Evolutionary conservation across 2,797 vertebrate species (phyloP).

Genomic region (Lateolabrax maculatus): DNA sequence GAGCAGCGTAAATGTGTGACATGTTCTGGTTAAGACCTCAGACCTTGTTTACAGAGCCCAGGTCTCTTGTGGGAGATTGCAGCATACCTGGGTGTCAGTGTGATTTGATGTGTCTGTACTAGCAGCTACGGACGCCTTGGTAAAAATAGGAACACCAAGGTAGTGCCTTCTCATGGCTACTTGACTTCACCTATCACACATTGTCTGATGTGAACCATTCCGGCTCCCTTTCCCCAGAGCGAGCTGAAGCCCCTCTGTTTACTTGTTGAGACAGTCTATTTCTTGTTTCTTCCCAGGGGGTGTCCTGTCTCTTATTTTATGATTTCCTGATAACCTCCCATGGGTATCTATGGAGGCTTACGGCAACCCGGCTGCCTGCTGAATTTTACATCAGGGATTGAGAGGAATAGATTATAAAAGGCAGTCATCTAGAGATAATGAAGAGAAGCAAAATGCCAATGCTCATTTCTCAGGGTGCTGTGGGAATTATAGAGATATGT

Average conservation of each 20-base stretch:
- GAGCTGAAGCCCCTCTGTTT: constrained; percentile 68
- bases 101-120: constrained; percentile 29
- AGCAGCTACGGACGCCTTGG: constrained; percentile 18
- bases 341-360: constrained; percentile 72
- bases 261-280: constrained; percentile 72
- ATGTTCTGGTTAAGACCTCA: constrained; percentile 70
- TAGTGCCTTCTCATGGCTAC: constrained; percentile 39
- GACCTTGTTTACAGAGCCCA: constrained; percentile 67
- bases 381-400: constrained; percentile 79
- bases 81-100: constrained; percentile 42
- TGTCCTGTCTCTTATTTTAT: constrained; percentile 78
- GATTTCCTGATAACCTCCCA: constrained; percentile 83
- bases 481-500: constrained; percentile 72
- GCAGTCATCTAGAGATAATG: constrained; percentile 86
- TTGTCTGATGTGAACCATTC: constrained; percentile 59
- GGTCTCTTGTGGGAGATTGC: constrained; percentile 46
- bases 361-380: constrained; percentile 70
- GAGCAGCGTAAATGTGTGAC: constrained; percentile 62
- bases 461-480: constrained; percentile 69
- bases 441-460: constrained; percentile 83
- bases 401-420: constrained; percentile 80
- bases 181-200: constrained; percentile 53
- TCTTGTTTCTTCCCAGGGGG: constrained; percentile 68
- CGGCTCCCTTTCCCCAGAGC: constrained; percentile 46
- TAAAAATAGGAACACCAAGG: constrained; percentile 41